phyloP scores from a whole-genome alignment of 2,797 vertebrate genomes.

The Valencia hispanica region DNA sequence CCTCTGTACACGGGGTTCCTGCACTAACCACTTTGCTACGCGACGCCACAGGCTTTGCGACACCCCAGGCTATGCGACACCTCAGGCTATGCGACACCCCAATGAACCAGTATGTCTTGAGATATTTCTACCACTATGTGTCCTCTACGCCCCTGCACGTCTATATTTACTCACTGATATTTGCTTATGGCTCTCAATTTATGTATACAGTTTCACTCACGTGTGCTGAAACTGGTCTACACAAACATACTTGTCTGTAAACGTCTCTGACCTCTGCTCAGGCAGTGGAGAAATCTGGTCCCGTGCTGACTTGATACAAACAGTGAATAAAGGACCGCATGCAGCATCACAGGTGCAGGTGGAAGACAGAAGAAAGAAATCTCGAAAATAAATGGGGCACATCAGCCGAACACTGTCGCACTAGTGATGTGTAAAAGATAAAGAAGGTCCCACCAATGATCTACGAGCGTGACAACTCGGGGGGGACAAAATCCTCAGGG shows the following conservation, averaged over 20 bases:
- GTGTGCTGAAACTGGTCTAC: background rate
- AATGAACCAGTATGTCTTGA: too few relatives aligned
- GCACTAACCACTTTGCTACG: too few relatives aligned
- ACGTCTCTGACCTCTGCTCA: constrained; percentile 43
- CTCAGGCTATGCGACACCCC: too few relatives aligned
- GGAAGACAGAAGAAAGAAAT: constrained; percentile 33
- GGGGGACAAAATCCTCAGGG: constrained; percentile 13
- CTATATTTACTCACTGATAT: background rate
- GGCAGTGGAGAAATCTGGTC: constrained; percentile 36
- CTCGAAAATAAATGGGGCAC: constrained; percentile 79
- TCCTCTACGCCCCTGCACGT: background rate
- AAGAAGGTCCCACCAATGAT: constrained; percentile 86
- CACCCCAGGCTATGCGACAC: too few relatives aligned
- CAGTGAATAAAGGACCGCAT: constrained; percentile 73
- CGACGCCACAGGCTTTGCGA: too few relatives aligned
- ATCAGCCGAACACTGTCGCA: constrained; percentile 78
- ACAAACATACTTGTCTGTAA: constrained; percentile 3
- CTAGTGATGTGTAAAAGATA: constrained; percentile 95
- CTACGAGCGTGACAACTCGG: constrained; percentile 73
- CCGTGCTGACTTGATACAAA: constrained; percentile 54
- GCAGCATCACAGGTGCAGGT: constrained; percentile 57
- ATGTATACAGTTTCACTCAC: background rate
- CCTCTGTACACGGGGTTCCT: too few relatives aligned
- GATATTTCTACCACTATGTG: background rate
- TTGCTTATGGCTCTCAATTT: background rate